Evolutionary conservation across 1,140 invertebrate species (phyloP), one percentile per base, ranked within the genome.

Genomic region (Hormaphis cornu): DNA sequence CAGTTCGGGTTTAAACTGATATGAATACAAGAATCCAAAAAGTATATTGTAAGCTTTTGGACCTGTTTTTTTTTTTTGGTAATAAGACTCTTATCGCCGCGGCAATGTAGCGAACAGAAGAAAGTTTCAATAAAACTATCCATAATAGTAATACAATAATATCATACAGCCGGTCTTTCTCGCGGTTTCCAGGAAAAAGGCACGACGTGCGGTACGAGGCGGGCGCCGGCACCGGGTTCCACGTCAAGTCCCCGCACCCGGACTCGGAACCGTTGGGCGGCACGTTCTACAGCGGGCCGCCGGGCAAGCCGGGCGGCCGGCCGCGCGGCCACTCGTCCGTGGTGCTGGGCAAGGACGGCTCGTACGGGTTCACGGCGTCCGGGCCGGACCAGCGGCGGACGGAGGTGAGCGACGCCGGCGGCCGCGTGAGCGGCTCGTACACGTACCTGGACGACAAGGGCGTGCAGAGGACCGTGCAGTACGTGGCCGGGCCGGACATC

Each of bases 401-500:
- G 3, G 87, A 89, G 77, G 83, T 83, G 54, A 86, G 86, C 71
- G 86, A 87, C 72, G 79, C 85, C 0, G 81, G 80, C 50, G 86
- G 86, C 12, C 82, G 87, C 70, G 84, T 87, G 0, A 77, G 85
- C 61, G 87, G 87, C 35, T 87, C 86, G 0, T 89, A 88, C 76
- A 86, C 86, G 6, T 89, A 87, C 75, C 76, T 88, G 16, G 87
- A 88, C 74, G 86, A 88, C 73, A 86, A 87, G 80, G 86, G 86
- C 1, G 81, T 85, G 22, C 86, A 87, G 78, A 82, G 80, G 61
- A 85, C 86, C 0, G 86, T 87, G 2, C 82, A 88, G 74, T 89
- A 89, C 74, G 87, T 87, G 71, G 87, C 87, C 2, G 87, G 87
- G 2, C 86, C 87, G 0, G 83, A 85, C 35, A 89, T 87, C 33